Conservation (phyloP, 2,113 vertebrate species). For the Pithys albifrons region DNA sequence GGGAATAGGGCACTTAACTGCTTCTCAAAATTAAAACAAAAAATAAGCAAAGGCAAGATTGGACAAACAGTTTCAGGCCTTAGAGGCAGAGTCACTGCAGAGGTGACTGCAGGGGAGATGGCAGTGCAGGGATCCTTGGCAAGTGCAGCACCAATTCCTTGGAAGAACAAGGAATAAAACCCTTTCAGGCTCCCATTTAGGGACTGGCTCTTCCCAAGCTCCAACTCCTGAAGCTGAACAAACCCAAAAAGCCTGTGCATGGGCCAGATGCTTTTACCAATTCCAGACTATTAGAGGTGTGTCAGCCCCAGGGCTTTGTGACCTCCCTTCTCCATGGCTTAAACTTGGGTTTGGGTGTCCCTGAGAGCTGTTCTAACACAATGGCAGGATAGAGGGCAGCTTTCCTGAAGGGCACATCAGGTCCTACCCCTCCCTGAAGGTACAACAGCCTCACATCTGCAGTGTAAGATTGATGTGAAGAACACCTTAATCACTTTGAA, state of each 20-base stretch:
- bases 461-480: not conserved
- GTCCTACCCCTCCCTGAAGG: not conserved
- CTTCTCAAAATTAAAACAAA: conserved; percentile 13
- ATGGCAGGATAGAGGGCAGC: not conserved
- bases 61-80: not conserved
- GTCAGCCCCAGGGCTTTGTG: not conserved
- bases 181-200: not conserved
- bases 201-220: not conserved
- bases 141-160: not conserved
- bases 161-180: not conserved
- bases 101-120: not conserved
- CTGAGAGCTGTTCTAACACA: not conserved
- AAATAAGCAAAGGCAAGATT: not conserved
- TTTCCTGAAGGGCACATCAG: not conserved
- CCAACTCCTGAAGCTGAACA: not conserved
- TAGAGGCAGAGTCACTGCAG: not conserved
- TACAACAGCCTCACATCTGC: not conserved
- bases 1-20: conserved; percentile 16
- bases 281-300: not conserved
- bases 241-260: not conserved
- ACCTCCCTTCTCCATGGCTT: not conserved
- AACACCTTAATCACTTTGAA: not conserved
- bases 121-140: not conserved
- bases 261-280: not conserved
- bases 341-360: not conserved